Conservation (phyloP, 2,113 vertebrate genomes). For the Fulica atra region DNA sequence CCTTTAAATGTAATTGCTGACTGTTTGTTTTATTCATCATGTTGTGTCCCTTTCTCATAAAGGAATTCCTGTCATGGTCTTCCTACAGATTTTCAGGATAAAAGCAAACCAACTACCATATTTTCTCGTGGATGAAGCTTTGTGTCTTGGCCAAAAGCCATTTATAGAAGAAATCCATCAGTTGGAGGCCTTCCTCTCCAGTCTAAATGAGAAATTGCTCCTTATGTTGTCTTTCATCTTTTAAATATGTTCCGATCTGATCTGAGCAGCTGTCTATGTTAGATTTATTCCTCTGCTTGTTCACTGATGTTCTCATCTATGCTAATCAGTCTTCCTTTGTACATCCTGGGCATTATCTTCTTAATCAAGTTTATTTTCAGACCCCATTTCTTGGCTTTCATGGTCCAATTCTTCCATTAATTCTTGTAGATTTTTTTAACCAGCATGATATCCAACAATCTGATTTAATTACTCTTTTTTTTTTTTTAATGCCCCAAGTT, state of each 20-base stretch:
- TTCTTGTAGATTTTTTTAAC: constrained; percentile 25
- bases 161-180: constrained; percentile 38
- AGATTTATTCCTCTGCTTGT: constrained; percentile 55
- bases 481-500: not conserved
- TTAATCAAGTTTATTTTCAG: constrained; percentile 59
- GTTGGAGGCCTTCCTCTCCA: constrained; percentile 48
- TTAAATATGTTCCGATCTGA: constrained; percentile 50
- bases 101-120: constrained; percentile 42
- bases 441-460: not conserved
- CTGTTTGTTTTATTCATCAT: constrained; percentile 5
- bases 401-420: constrained; percentile 32
- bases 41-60: not conserved
- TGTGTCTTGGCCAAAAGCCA: constrained; percentile 46
- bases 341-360: constrained; percentile 48
- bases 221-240: constrained; percentile 63
- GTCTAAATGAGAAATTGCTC: constrained; percentile 56
- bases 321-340: constrained; percentile 57
- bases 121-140: not conserved
- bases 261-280: constrained; percentile 45
- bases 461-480: not conserved
- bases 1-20: not conserved
- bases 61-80: not conserved
- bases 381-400: constrained; percentile 38
- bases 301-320: constrained; percentile 33
- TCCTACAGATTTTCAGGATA: constrained; percentile 21